Conservation (phyloP, 2,113 vertebrate genomes). For the Glaucidium brasilianum region DNA sequence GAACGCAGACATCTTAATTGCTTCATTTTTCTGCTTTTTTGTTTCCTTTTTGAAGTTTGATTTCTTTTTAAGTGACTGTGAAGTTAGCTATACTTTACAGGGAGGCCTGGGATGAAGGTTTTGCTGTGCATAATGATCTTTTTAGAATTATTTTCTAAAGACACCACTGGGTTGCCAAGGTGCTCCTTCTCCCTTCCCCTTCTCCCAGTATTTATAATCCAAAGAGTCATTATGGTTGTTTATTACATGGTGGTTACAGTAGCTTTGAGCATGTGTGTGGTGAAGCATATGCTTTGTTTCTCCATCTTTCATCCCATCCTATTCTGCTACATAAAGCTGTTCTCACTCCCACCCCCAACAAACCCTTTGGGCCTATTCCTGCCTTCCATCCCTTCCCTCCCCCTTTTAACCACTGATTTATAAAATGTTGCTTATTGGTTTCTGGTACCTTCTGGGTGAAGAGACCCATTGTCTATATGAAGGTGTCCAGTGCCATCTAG, state of each 20-base stretch:
- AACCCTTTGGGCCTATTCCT: neutral
- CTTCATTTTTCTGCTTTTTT: neutral
- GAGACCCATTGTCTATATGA: neutral
- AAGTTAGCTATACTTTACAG: neutral
- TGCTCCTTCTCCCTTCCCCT: neutral
- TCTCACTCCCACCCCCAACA: neutral
- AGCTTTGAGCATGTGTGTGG: neutral
- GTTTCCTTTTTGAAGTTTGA: neutral
- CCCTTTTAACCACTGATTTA: neutral
- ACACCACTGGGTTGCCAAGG: neutral
- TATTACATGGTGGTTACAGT: neutral
- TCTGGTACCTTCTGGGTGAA: neutral
- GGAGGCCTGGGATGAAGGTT: neutral
- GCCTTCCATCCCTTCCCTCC: neutral
- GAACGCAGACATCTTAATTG: neutral
- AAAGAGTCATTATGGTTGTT: neutral
- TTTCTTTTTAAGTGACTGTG: neutral
- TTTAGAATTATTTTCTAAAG: neutral
- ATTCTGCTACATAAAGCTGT: neutral
- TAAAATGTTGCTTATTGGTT: neutral
- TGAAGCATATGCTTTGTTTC: neutral
- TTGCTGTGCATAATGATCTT: neutral
- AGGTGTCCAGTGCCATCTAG: neutral
- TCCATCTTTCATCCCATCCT: neutral
- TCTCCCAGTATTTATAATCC: neutral